Evolutionary conservation across 2,113 vertebrate species (phyloP).

Genomic region (Trichechus manatus): DNA sequence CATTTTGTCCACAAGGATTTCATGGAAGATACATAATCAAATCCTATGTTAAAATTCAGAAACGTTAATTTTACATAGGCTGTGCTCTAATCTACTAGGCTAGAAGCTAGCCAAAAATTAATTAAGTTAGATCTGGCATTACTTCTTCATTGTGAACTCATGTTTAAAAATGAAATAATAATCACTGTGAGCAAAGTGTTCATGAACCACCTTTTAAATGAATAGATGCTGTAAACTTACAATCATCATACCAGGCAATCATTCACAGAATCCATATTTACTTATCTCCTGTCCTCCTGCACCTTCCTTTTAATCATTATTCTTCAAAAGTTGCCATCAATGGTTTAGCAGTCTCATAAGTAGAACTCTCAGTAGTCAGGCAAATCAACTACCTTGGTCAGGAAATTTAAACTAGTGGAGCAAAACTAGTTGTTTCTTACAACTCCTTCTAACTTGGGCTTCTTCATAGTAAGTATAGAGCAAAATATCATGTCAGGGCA

Average conservation of each 20-base stretch:
- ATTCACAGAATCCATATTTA: neutral
- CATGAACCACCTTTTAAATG: conserved; percentile 33
- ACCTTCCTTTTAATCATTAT: neutral
- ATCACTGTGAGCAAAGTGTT: neutral
- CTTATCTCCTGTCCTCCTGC: neutral
- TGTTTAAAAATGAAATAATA: conserved; percentile 29
- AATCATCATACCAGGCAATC: neutral
- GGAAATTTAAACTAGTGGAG: neutral
- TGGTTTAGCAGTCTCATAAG: neutral
- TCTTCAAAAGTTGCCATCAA: neutral
- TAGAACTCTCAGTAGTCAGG: neutral
- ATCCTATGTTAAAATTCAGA: conserved; percentile 4
- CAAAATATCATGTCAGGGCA: neutral
- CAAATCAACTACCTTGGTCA: neutral
- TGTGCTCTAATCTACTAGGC: neutral
- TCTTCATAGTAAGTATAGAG: neutral
- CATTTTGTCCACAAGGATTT: neutral
- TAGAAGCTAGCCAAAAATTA: neutral
- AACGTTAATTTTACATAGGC: neutral
- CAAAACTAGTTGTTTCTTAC: neutral
- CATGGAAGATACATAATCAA: neutral
- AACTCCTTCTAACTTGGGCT: neutral
- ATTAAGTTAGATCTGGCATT: neutral
- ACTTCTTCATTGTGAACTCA: neutral
- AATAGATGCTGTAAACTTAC: neutral